phyloP scores from a whole-genome alignment of 2,113 vertebrate species.

The Coracopsis vasa region DNA sequence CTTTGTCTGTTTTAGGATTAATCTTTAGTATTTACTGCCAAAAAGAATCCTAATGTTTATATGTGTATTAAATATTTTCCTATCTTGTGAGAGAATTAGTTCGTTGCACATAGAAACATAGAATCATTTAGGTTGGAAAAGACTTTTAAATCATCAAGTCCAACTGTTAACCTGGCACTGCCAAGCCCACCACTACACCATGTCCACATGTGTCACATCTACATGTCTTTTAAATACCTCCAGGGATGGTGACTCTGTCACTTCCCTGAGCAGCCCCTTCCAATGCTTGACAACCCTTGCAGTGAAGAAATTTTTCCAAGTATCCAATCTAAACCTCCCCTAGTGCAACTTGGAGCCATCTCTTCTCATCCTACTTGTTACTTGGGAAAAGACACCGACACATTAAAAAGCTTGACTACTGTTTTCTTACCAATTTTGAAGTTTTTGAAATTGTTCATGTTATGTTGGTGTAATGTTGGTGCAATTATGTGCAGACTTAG shows the following conservation, averaged over 20 bases:
- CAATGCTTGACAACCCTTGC: background rate
- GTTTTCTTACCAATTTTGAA: background rate
- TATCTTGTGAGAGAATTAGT: background rate
- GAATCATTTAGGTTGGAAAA: background rate
- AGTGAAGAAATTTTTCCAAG: background rate
- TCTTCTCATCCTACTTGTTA: background rate
- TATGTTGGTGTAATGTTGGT: background rate
- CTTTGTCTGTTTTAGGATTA: background rate
- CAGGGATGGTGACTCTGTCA: background rate
- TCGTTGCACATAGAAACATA: background rate
- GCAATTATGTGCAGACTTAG: background rate
- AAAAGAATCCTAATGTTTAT: background rate
- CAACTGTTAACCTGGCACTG: background rate
- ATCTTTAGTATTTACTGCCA: background rate
- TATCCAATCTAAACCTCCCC: background rate
- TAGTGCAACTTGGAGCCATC: background rate
- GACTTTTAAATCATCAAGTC: background rate
- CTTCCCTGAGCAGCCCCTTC: background rate
- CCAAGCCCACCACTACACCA: background rate
- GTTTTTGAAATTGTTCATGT: background rate
- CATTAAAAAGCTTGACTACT: background rate
- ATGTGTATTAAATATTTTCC: background rate
- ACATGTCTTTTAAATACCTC: background rate
- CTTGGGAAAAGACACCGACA: background rate
- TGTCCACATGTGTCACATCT: background rate